These are phyloP conservation scores for Spongilla lacustris DNA, from an alignment of 37 sponge, comb jelly and placozoan genomes.

Conservation along the genomic window DNA sequence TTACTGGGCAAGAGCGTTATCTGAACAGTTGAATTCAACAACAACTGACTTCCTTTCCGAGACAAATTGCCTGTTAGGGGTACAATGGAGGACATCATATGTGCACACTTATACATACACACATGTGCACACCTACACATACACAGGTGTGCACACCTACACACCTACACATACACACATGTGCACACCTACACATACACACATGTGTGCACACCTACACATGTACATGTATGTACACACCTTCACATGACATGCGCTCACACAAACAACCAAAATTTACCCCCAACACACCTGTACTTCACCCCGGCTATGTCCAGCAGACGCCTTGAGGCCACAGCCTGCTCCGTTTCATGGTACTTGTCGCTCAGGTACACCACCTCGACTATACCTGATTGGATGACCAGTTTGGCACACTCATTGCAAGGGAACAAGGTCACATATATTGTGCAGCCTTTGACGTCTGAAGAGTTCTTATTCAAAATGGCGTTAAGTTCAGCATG, in stretches of 20 bases:
- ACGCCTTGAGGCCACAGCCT: conserved; percentile 69
- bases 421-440: conserved; percentile 96
- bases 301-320: conserved; percentile 89
- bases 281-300: conserved; percentile 53
- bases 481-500: conserved; percentile 99
- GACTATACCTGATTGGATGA: conserved; percentile 89
- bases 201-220: background rate
- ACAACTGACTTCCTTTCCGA: background rate
- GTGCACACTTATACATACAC: conserved; percentile 22
- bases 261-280: too few species aligned
- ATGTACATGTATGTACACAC: background rate
- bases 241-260: background rate
- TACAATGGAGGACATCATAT: background rate
- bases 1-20: background rate
- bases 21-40: conserved; percentile 27
- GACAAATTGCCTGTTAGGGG: conserved; percentile 24
- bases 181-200: background rate
- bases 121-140: conserved; percentile 36
- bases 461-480: conserved; percentile 91
- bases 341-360: conserved; percentile 80
- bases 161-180: background rate
- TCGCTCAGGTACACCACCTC: conserved; percentile 79
- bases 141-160: background rate
- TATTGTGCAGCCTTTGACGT: conserved; percentile 91
- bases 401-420: conserved; percentile 97